Evolutionary conservation across 2,797 vertebrate genomes (phyloP), one percentile per base, ranked within the genome.

Genomic region (Myiotriccus ornatus): DNA sequence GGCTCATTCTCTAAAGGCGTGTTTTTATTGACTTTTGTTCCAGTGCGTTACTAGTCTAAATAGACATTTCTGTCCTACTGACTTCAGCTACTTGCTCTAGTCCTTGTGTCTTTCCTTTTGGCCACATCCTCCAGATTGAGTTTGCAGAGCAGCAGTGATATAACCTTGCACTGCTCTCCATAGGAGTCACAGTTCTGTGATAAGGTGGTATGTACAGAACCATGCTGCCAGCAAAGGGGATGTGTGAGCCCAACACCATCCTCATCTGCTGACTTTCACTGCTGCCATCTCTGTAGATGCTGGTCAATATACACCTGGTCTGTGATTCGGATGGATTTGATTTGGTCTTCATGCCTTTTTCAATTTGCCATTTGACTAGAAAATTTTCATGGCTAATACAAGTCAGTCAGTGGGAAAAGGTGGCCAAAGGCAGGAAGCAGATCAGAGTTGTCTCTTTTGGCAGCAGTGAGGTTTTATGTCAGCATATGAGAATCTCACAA

Each of bases 161-260:
- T 9, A 46, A 22, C 22, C 11, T 50, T n/a, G 22, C 32, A 25
- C 28, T 62, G 46, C 14, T 77, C 22, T 65, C 57, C 24, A 1
- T 2, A 27, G 25, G 12, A 53, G 34, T 37, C 44, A 35, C 27
- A 32, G 10, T 10, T 90, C 25, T 57, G 0, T 41, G 12, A 41
- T 25, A 21, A 82, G 46, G 10, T 34, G 7, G 16, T 14, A 10
- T 0, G 3, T 74, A 49, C 14, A 59, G 25, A 83, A 70, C 24
- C 2, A 0, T 74, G 14, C 43, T 73, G 39, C 43, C n/a, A 65
- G 24, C 19, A 59, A 47, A 41, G 6, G 4, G 35, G 2, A 6
- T 5, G 0, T 8, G 5, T 39, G 62, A 62, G 22, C 25, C 14
- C 13, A 1, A 5, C 13, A 41, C 16, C 10, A 2, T 12, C 35